A percentile compares a stretch with the other conserved stretches of the same genome.
phyloP scores from a whole-genome alignment of 1,140 invertebrate genomes.

The Hycleus cichorii region DNA sequence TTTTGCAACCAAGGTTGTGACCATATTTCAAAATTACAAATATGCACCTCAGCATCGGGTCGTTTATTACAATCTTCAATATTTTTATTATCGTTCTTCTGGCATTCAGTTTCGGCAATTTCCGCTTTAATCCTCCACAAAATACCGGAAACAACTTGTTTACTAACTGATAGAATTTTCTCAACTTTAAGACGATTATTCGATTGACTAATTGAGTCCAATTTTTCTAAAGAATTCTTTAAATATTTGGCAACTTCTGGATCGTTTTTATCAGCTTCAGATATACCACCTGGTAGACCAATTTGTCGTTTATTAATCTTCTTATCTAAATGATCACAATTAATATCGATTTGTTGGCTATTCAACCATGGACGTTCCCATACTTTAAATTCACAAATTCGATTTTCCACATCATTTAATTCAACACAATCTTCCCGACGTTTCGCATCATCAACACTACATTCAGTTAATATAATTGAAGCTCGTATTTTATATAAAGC shows the following conservation, averaged over 20 bases:
- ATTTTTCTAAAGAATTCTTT: no score
- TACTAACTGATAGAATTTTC: not conserved
- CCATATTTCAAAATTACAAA: slow-evolving; percentile 20
- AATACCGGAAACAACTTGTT: not conserved
- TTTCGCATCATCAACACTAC: slow-evolving; percentile 11
- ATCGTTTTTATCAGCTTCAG: no score
- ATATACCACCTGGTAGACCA: no score
- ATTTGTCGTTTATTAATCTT: no score
- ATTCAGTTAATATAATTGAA: slow-evolving; percentile 17
- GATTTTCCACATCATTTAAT: slow-evolving; percentile 33
- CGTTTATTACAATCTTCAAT: not conserved
- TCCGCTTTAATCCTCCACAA: not conserved
- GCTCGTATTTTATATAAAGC: slow-evolving; percentile 17
- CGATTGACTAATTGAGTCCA: no score
- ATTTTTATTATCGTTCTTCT: not conserved
- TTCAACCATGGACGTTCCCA: slow-evolving; percentile 55
- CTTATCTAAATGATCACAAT: slow-evolving; percentile 12
- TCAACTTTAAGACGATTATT: no score
- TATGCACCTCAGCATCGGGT: no score
- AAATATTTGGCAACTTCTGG: no score
- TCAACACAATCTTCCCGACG: slow-evolving; percentile 13
- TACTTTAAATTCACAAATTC: slow-evolving; percentile 35
- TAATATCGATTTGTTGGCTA: slow-evolving; percentile 16
- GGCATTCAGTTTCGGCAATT: not conserved
- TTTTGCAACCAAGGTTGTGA: slow-evolving; percentile 10